Percentiles rank a stretch among this genome's conserved stretches.
These are phyloP conservation scores for Philypnodon macrostomus DNA, from an alignment of 2,797 vertebrate genomes.

Conservation along the genomic window DNA sequence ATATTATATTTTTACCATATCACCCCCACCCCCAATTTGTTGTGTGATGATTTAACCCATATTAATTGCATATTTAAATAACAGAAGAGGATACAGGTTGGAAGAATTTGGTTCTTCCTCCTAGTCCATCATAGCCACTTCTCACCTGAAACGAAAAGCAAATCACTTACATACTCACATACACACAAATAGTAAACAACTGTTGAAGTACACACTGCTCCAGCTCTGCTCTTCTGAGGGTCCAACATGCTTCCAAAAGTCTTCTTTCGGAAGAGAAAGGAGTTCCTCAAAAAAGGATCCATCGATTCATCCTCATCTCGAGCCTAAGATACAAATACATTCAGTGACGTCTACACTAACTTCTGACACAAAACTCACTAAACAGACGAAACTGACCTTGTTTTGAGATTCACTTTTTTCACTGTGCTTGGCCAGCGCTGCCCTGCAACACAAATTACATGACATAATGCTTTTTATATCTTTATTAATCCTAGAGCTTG, in stretches of 20 bases:
- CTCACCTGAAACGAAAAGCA: constrained; percentile 76
- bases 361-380: background rate
- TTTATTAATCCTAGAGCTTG: too few relatives aligned
- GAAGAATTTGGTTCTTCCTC: constrained; percentile 92
- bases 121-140: constrained; percentile 90
- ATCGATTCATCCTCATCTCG: constrained; percentile 59
- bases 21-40: too few relatives aligned
- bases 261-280: constrained; percentile 85
- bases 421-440: constrained; percentile 32
- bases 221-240: constrained; percentile 64
- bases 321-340: constrained; percentile 21
- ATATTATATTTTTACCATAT: too few relatives aligned
- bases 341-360: background rate
- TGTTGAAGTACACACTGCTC: constrained; percentile 74
- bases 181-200: background rate
- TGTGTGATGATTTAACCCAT: too few relatives aligned
- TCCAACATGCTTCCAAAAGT: constrained; percentile 73
- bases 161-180: background rate
- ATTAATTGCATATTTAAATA: too few relatives aligned
- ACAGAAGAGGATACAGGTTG: constrained; percentile 89
- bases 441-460: constrained; percentile 35
- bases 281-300: constrained; percentile 85
- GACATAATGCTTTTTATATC: background rate
- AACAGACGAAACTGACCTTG: constrained; percentile 49
- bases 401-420: constrained; percentile 43